Base-by-base conservation (phyloP, 2,113 vertebrate genomes). In the Narcine bancroftii region DNA sequence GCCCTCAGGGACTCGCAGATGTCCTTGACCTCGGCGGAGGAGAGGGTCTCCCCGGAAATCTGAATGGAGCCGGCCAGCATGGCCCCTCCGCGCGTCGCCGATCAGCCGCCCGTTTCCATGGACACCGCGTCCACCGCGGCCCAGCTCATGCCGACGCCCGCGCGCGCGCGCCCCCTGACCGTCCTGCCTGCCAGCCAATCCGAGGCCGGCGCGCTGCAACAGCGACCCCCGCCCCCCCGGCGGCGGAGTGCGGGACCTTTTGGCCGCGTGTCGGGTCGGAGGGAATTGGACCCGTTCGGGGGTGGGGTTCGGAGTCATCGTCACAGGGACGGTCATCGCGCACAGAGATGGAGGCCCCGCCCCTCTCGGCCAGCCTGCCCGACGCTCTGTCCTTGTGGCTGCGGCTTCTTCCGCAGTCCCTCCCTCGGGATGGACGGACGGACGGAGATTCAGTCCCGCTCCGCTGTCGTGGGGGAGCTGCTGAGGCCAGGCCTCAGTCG, bases 1-100 rank as follows among this genome's bases (percentile, higher is more conserved):
- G 97, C 97, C 93, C 96, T 96, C 95, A 99, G 96, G 93, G 97
- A 97, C 94, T 98, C 97, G 85, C 98, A 99, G 93, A 99, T 98
- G 93, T 98, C 98, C 93, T 97, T 96, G 60, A 98, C 97, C 94
- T 99, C 98, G 0, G 97, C 98, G 1, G 97, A 96, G 0, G 98
- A 98, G 93, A 99, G 95, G 50, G 96, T 95, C 95, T 98, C 98
- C 81, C 98, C 98, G 0, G 97, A 98, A 94, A 99, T 98, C 96
- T 99, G 98, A 93, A 99, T 98, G 76, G 98, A 98, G 81, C 97
- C 98, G 39, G 98, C 97, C 93, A 99, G 95, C 98, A 99, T 99
- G 19, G 77, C 76, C 36, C 0, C 75, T 17, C 50, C 29, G 9
- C 29, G 47, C 77, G 11, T 26, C 39, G 36, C 89, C 89, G 21